Percentiles rank a stretch among this genome's conserved stretches.
phyloP scores from a whole-genome alignment of 2,797 vertebrate species.

The Sebastes diaconus region DNA sequence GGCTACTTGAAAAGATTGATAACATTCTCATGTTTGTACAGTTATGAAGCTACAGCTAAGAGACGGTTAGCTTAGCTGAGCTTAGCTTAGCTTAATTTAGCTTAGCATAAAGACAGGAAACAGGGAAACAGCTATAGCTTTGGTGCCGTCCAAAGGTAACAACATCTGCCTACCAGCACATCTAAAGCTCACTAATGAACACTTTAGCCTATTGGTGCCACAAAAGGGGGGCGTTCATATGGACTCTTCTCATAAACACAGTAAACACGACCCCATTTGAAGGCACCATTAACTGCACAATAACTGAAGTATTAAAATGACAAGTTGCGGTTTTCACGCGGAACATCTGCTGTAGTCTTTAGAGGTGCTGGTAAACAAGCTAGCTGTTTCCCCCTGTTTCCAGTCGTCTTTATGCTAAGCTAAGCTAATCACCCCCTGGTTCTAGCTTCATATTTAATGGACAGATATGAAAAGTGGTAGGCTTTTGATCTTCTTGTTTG shows the following conservation, averaged over 20 bases:
- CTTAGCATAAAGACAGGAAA: background rate
- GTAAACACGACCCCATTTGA: too few species aligned
- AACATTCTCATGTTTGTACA: background rate
- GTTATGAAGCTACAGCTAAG: background rate
- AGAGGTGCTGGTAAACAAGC: background rate
- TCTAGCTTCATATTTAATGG: background rate
- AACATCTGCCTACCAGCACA: background rate
- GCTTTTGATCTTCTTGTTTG: background rate
- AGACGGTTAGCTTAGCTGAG: too few species aligned
- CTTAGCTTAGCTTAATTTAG: background rate
- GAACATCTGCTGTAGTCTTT: too few species aligned
- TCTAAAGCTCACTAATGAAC: background rate
- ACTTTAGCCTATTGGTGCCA: background rate
- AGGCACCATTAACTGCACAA: too few species aligned
- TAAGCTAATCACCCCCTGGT: background rate
- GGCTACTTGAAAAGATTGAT: background rate
- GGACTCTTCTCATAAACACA: too few species aligned
- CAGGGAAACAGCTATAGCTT: background rate
- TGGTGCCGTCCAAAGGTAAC: background rate
- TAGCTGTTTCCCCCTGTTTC: background rate
- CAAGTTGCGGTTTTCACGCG: too few species aligned
- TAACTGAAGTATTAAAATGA: background rate
- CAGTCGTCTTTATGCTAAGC: background rate
- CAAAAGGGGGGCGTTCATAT: too few species aligned
- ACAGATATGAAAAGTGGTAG: background rate